A percentile compares a stretch with the other conserved stretches of the same genome.
Evolutionary conservation across 2,113 vertebrate genomes (phyloP).

Genomic region (Sebastes fasciatus): DNA sequence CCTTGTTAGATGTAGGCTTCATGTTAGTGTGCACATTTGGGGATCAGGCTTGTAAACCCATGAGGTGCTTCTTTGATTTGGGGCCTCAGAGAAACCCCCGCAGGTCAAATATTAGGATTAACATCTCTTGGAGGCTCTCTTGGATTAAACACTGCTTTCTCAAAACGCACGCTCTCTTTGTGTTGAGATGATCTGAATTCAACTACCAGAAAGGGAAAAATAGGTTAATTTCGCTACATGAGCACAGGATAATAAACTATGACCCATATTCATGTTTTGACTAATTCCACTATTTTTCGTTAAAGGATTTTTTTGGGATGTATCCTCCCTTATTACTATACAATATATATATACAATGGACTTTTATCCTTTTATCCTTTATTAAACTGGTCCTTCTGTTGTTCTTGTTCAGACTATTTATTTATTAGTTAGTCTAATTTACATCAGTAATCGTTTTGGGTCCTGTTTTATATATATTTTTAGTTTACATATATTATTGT

Average conservation of each 20-base stretch:
- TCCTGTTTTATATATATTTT: too few species aligned
- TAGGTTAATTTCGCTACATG: neutral
- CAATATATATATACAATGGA: too few species aligned
- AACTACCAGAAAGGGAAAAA: conserved; percentile 42
- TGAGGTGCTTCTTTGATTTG: conserved; percentile 70
- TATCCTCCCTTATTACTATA: neutral
- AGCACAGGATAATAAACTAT: conserved; percentile 7
- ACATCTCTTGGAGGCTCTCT: conserved; percentile 78
- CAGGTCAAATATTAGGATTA: conserved; percentile 84
- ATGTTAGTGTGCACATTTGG: conserved; percentile 27
- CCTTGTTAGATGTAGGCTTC: conserved; percentile 1
- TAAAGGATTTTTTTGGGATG: neutral
- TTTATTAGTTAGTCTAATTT: too few species aligned
- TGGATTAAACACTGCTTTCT: conserved; percentile 82
- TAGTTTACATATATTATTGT: too few species aligned
- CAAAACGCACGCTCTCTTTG: conserved; percentile 73
- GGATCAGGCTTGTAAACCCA: conserved; percentile 57
- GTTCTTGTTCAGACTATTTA: too few species aligned
- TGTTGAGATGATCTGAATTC: conserved; percentile 65
- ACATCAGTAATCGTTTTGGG: too few species aligned
- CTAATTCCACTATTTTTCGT: neutral
- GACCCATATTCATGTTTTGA: neutral
- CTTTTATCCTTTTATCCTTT: too few species aligned
- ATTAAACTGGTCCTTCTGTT: too few species aligned
- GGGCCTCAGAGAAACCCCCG: conserved; percentile 76